Evolutionary conservation across 2,888 invertebrate genomes (phyloP).

Genomic region (Trypoxylon attenuatum): DNA sequence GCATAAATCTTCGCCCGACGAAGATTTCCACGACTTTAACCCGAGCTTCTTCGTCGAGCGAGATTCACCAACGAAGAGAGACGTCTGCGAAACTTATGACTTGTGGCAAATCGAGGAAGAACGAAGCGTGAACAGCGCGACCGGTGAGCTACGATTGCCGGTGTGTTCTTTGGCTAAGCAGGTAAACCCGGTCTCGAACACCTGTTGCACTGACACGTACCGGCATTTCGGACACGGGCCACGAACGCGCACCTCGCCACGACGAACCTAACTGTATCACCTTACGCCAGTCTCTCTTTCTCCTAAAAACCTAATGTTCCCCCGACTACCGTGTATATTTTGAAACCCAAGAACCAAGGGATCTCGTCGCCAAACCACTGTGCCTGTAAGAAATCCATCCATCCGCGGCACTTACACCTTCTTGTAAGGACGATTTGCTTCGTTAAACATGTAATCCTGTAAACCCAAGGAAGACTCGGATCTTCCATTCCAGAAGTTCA

Average conservation of each 20-base stretch:
- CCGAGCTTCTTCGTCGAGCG: too few relatives aligned
- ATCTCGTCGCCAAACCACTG: too few relatives aligned
- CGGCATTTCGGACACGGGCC: conserved; percentile 20
- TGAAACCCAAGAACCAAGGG: conserved; percentile 29
- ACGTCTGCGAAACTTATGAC: background rate
- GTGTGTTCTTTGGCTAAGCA: conserved; percentile 17
- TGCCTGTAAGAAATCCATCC: too few relatives aligned
- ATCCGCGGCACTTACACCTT: too few relatives aligned
- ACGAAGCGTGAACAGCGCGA: conserved; percentile 6
- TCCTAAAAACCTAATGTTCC: conserved; percentile 23
- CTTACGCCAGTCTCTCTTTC: conserved; percentile 27
- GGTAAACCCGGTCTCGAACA: conserved; percentile 30
- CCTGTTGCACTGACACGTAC: conserved; percentile 35
- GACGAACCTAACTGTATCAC: conserved; percentile 35
- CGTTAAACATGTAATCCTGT: too few relatives aligned
- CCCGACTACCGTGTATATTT: conserved; percentile 27
- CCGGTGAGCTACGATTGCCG: conserved; percentile 14
- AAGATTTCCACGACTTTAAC: too few relatives aligned
- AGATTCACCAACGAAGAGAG: background rate
- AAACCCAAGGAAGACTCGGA: too few relatives aligned
- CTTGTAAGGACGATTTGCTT: too few relatives aligned
- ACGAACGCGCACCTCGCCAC: conserved; percentile 27
- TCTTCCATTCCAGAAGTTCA: too few relatives aligned
- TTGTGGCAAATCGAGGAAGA: conserved; percentile 16
- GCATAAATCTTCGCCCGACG: too few relatives aligned